phyloP scores from a whole-genome alignment of 2,888 invertebrate species.

The Aricia artaxerxes region DNA sequence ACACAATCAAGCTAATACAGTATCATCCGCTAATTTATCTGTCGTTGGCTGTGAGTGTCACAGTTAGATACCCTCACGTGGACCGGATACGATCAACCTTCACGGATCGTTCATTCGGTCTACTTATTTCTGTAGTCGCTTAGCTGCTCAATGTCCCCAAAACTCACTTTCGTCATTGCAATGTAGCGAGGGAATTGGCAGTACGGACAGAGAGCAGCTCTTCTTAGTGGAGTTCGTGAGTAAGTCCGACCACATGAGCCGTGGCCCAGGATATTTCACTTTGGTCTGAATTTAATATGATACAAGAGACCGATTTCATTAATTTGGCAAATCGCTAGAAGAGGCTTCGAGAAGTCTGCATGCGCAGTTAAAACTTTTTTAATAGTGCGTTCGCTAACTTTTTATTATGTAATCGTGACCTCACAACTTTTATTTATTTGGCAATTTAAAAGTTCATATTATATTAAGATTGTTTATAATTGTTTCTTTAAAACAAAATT shows the following conservation, averaged over 20 bases:
- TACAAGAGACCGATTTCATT: background rate
- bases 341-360: slow-evolving; percentile 21
- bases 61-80: slow-evolving; percentile 65
- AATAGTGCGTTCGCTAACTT: slow-evolving; percentile 26
- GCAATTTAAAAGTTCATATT: background rate
- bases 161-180: slow-evolving; percentile 38
- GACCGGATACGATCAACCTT: slow-evolving; percentile 45
- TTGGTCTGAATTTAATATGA: slow-evolving; percentile 33
- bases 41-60: slow-evolving; percentile 83
- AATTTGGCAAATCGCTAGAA: background rate
- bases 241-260: slow-evolving; percentile 38
- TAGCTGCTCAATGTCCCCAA: slow-evolving; percentile 56
- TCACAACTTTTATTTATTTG: slow-evolving; percentile 7
- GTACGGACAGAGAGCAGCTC: slow-evolving; percentile 54
- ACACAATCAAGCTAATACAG: slow-evolving; percentile 74
- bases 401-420: slow-evolving; percentile 14
- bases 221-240: slow-evolving; percentile 43
- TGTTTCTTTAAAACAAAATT: background rate
- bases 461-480: background rate
- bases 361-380: slow-evolving; percentile 17
- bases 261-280: slow-evolving; percentile 30
- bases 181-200: slow-evolving; percentile 41
- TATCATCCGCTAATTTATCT: slow-evolving; percentile 79
- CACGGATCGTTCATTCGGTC: slow-evolving; percentile 50
- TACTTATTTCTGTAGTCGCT: slow-evolving; percentile 56